A percentile compares a stretch with the other conserved stretches of the same genome.
phyloP scores from a whole-genome alignment of 2,113 vertebrate genomes.

The Geothlypis trichas region DNA sequence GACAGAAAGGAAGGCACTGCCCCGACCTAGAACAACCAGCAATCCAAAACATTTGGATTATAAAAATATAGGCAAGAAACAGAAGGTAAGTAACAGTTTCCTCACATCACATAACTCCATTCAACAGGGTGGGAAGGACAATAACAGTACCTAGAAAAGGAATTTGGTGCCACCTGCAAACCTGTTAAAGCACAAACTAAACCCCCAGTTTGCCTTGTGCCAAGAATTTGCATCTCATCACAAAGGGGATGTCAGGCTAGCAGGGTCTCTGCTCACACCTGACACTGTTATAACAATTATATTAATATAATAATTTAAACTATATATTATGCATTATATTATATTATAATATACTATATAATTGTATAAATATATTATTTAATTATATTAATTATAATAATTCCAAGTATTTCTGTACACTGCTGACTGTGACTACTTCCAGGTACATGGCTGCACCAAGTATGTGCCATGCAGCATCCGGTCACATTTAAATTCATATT shows the following conservation, averaged over 20 bases:
- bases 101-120: not conserved
- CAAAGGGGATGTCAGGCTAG: not conserved
- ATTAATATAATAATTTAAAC: too few species aligned
- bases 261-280: not conserved
- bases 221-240: not conserved
- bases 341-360: too few species aligned
- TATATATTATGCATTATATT: too few species aligned
- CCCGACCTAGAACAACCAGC: not conserved
- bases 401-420: not conserved
- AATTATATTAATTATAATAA: not conserved
- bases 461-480: not conserved
- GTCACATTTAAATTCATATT: not conserved
- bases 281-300: not conserved
- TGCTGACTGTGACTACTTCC: not conserved
- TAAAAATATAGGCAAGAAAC: not conserved
- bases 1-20: not conserved
- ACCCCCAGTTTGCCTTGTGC: not conserved
- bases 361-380: too few species aligned
- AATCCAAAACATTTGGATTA: not conserved
- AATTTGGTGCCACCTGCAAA: not conserved
- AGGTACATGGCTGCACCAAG: not conserved
- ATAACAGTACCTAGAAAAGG: not conserved
- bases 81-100: not conserved
- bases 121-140: not conserved
- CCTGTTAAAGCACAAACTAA: not conserved